Conservation (phyloP, 2,113 vertebrate species). For the Tor tambroides region DNA sequence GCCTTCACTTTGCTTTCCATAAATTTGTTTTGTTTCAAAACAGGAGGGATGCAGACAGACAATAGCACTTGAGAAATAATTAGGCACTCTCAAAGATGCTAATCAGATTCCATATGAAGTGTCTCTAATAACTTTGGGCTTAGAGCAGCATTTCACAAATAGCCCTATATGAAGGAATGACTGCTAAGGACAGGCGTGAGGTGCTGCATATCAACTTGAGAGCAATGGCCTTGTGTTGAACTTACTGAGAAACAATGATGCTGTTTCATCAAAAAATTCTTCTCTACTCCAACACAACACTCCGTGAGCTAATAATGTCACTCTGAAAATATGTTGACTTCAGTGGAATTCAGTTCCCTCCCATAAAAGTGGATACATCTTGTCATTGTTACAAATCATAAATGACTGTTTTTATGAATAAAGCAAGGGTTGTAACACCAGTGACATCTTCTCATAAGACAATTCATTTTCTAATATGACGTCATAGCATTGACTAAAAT, state of each 20-base stretch:
- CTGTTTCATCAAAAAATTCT: not conserved
- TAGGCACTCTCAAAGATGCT: constrained; percentile 35
- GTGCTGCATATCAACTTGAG: constrained; percentile 6
- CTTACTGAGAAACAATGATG: not conserved
- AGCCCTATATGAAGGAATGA: not conserved
- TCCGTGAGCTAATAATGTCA: not conserved
- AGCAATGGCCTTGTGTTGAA: not conserved
- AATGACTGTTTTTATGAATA: not conserved
- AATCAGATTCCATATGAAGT: constrained; percentile 34
- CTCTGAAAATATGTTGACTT: not conserved
- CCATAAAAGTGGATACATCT: not conserved
- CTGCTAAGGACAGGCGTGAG: not conserved
- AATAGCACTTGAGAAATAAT: constrained; percentile 44
- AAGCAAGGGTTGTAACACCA: not conserved
- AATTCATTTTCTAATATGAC: not conserved
- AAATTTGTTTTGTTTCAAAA: constrained; percentile 11
- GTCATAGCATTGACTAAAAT: not conserved
- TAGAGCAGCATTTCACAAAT: not conserved
- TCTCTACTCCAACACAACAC: not conserved
- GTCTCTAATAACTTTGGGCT: not conserved
- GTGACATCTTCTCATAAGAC: not conserved
- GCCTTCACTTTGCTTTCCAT: constrained; percentile 24
- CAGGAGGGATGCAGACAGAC: not conserved
- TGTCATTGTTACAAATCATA: not conserved
- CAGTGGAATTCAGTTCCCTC: not conserved